Evolutionary conservation across 2,888 invertebrate species (phyloP).

Genomic region (Phorcus lineatus): DNA sequence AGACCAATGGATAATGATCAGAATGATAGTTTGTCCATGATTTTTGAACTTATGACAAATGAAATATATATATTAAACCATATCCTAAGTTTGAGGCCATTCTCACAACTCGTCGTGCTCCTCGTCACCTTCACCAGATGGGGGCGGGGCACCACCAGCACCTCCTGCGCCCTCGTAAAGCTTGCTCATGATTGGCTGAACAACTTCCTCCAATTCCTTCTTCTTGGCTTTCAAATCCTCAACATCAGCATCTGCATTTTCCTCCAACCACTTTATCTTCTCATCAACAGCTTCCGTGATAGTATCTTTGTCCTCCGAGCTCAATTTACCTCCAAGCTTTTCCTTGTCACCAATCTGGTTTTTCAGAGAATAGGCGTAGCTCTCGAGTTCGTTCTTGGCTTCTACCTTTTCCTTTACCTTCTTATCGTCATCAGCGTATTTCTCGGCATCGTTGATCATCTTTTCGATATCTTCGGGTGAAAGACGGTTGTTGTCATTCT

Average conservation of each 20-base stretch:
- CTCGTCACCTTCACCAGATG: constrained; percentile 78
- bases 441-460: constrained; percentile 99
- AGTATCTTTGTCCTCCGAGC: constrained; percentile 92
- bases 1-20: too few species aligned
- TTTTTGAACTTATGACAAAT: background rate
- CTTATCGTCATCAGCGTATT: constrained; percentile 99
- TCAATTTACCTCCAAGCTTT: constrained; percentile 92
- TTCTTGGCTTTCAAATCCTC: constrained; percentile 95
- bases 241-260: constrained; percentile 92
- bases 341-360: constrained; percentile 97
- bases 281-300: constrained; percentile 97
- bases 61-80: background rate
- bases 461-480: constrained; percentile 98
- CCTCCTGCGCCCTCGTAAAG: constrained; percentile 89
- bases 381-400: constrained; percentile 95
- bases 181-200: constrained; percentile 97
- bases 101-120: constrained; percentile 80
- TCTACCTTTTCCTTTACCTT: constrained; percentile 89
- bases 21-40: background rate
- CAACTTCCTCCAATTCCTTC: constrained; percentile 94
- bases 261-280: constrained; percentile 97
- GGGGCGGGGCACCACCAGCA: constrained; percentile 80
- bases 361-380: constrained; percentile 96
- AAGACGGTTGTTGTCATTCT: constrained; percentile 97
- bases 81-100: background rate